phyloP scores from a whole-genome alignment of 2,113 vertebrate genomes.

The Cebidichthys violaceus region DNA sequence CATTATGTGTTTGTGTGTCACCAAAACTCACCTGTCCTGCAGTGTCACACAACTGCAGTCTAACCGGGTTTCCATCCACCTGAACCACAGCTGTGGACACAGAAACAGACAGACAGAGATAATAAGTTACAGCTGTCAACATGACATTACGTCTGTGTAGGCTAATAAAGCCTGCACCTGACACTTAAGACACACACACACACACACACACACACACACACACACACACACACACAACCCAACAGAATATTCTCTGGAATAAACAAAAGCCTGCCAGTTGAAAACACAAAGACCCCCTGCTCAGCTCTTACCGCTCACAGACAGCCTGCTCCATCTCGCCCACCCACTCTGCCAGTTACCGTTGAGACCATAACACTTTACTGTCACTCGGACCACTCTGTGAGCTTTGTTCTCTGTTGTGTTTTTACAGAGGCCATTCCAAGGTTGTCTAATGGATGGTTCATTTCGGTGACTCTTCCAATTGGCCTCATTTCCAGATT shows the following conservation, averaged over 20 bases:
- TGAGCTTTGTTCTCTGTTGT: constrained; percentile 48
- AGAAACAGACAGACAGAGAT: constrained; percentile 43
- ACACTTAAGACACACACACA: constrained; percentile 10
- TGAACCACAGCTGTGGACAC: constrained; percentile 84
- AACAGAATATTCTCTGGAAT: constrained; percentile 26
- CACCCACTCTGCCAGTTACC: constrained; percentile 71
- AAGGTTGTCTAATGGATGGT: constrained; percentile 33
- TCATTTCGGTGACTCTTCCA: constrained; percentile 54
- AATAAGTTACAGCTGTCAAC: constrained; percentile 55
- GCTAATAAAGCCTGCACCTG: constrained; percentile 10
- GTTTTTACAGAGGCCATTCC: constrained; percentile 59
- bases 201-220: constrained; percentile 2
- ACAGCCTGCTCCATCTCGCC: constrained; percentile 42
- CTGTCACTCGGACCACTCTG: constrained; percentile 37
- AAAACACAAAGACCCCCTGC: constrained; percentile 65
- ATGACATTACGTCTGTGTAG: neutral
- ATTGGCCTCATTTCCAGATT: constrained; percentile 58
- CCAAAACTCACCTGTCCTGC: constrained; percentile 86
- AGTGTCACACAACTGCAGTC: constrained; percentile 88
- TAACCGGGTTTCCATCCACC: constrained; percentile 85
- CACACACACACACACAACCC: neutral
- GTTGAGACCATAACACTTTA: constrained; percentile 57
- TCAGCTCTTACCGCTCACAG: constrained; percentile 31
- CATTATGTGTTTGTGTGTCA: neutral
- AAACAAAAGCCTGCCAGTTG: constrained; percentile 63